phyloP scores from a whole-genome alignment of 1,140 invertebrate species.

The Rhagoletis zephyria region DNA sequence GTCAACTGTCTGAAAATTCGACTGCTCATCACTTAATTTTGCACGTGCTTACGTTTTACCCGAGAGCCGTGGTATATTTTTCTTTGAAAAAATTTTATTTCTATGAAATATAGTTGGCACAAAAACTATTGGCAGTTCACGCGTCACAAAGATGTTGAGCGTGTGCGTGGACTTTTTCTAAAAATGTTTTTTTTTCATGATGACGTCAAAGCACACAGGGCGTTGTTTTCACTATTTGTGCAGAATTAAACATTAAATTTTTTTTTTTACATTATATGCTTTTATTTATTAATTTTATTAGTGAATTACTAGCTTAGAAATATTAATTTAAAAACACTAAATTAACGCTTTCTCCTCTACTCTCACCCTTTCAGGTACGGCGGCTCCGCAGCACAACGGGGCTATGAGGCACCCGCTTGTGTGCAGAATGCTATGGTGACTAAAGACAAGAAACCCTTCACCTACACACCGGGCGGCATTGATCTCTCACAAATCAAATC shows the following conservation, averaged over 20 bases:
- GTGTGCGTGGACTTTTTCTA: not conserved
- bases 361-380: constrained; percentile 64
- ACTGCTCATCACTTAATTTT: not conserved
- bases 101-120: not conserved
- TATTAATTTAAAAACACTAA: not conserved
- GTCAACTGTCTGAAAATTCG: not conserved
- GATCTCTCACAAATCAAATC: constrained; percentile 91
- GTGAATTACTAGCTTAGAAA: too few relatives aligned
- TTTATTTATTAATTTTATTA: not conserved
- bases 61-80: not conserved
- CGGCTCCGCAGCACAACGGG: constrained; percentile 58
- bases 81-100: not conserved
- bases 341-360: not conserved
- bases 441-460: constrained; percentile 95
- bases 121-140: constrained; percentile 1
- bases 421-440: constrained; percentile 95
- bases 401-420: constrained; percentile 85
- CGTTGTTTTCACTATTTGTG: too few relatives aligned
- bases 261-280: too few relatives aligned
- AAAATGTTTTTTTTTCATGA: not conserved
- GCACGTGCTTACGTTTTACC: constrained; percentile 19
- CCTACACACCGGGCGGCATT: constrained; percentile 92
- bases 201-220: not conserved
- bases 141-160: not conserved
- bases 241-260: too few relatives aligned